These are phyloP conservation scores for Delia radicum DNA, from an alignment of 1,140 invertebrate species.

Conservation along the genomic window DNA sequence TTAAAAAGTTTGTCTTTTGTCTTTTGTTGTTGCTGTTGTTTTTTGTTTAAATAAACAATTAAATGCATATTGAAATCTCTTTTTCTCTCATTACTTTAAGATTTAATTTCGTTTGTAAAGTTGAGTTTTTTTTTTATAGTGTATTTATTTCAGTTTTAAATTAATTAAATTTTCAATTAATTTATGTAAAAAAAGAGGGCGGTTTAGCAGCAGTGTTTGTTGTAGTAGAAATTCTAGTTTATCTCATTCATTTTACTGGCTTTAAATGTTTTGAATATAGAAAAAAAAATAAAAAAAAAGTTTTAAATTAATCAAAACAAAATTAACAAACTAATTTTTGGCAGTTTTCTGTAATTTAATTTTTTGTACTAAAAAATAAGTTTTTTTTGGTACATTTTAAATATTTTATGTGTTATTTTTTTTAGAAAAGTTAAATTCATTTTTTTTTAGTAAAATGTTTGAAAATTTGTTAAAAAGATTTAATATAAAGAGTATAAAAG, in stretches of 20 bases:
- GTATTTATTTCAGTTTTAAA: background rate
- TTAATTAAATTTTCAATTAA: background rate
- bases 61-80: background rate
- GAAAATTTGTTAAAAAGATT: background rate
- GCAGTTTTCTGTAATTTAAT: background rate
- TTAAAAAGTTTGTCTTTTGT: background rate
- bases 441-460: background rate
- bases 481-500: background rate
- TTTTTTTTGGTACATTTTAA: background rate
- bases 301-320: slow-evolving; percentile 12
- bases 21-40: no score
- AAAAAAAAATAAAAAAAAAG: slow-evolving; percentile 20
- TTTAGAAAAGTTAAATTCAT: background rate
- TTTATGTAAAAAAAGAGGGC: slow-evolving; percentile 34
- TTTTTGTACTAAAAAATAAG: no score
- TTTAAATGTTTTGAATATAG: slow-evolving; percentile 32
- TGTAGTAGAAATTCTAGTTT: slow-evolving; percentile 37
- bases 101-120: background rate
- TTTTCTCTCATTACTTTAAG: background rate
- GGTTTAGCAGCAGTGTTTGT: slow-evolving; percentile 50
- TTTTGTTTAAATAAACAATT: background rate
- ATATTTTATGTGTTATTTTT: background rate
- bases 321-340: slow-evolving; percentile 4
- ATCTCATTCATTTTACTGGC: slow-evolving; percentile 54
- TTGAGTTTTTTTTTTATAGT: background rate